phyloP scores from a whole-genome alignment of 2,888 invertebrate genomes.

The Latrodectus elegans region DNA sequence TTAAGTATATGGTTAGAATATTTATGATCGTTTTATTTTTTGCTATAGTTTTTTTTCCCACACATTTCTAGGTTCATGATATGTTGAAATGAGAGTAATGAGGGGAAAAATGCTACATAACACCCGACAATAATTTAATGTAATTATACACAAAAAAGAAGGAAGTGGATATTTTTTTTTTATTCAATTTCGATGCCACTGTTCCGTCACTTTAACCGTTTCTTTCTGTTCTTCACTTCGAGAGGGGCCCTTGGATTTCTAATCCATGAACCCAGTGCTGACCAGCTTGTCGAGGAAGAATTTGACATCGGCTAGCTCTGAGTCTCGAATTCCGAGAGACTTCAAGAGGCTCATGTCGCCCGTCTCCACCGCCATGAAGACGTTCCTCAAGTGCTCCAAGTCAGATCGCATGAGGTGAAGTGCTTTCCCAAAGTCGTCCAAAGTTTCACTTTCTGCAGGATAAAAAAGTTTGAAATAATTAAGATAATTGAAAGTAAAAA shows the following conservation, averaged over 20 bases:
- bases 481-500: not conserved
- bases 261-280: slow-evolving; percentile 96
- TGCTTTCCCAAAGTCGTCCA: slow-evolving; percentile 94
- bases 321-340: slow-evolving; percentile 94
- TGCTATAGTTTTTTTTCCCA: not conserved
- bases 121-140: slow-evolving; percentile 41
- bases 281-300: slow-evolving; percentile 96
- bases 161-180: slow-evolving; percentile 50
- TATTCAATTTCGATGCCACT: slow-evolving; percentile 56
- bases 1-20: not conserved
- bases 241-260: slow-evolving; percentile 9
- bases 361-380: slow-evolving; percentile 96
- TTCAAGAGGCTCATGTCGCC: slow-evolving; percentile 95
- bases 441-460: slow-evolving; percentile 89
- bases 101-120: slow-evolving; percentile 51
- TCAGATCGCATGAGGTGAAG: slow-evolving; percentile 89
- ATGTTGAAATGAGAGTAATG: not conserved
- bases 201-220: slow-evolving; percentile 28
- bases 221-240: not conserved
- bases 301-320: slow-evolving; percentile 94
- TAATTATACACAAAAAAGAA: slow-evolving; percentile 35
- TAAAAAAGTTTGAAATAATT: slow-evolving; percentile 2
- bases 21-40: not conserved
- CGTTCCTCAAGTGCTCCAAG: slow-evolving; percentile 92
- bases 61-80: not conserved